Base-by-base conservation (phyloP, 2,888 invertebrate genomes). In the Macrophya annulata region DNA sequence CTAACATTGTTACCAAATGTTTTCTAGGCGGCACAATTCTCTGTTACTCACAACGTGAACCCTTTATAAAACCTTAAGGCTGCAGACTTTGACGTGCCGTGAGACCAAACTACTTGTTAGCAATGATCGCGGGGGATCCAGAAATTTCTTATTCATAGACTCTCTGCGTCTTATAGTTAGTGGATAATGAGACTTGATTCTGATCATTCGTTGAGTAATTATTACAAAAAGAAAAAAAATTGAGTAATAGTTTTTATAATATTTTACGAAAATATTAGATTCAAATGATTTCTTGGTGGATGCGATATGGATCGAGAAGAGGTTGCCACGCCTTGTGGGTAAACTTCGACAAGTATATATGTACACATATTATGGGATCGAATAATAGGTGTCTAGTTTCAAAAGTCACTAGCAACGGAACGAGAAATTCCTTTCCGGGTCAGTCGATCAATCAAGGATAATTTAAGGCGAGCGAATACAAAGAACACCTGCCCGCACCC, bases 1-100 rank as follows among this genome's bases (percentile, higher is more conserved):
- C 92, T 91, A 92, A 93, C 92, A 93, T 93, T 93, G 93, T 93
- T 91, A 91, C 90, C 89, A 89, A 91, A 92, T 93, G 93, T 93
- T 93, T 93, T 92, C 91, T 90, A 91, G 91, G 89, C 89, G 93
- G 93, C 92, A 92, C 93, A 91, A 90, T 91, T 89, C 90, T 90
- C 87, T 92, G 92, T 93, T 89, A 86, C 85, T 89, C 89, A 87
- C 92, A 88, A 86, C 91, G 91, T 93, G 90, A 89, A 90, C 87
- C 89, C 91, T 88, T 91, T 92, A 68, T 83, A 45, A 74, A n/a
- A 45, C 72, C 72, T 83, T 37, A 37, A 65, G 8, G 4, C 68
- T 83, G 37, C 82, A 55, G 55, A 15, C 74, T 45, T 21, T 21
- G n/a, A n/a, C 40, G 51, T 62, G 43, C 81, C 81, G 81, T 81